phyloP scores from a whole-genome alignment of 1,140 invertebrate species.

The Saccostrea glomerata region DNA sequence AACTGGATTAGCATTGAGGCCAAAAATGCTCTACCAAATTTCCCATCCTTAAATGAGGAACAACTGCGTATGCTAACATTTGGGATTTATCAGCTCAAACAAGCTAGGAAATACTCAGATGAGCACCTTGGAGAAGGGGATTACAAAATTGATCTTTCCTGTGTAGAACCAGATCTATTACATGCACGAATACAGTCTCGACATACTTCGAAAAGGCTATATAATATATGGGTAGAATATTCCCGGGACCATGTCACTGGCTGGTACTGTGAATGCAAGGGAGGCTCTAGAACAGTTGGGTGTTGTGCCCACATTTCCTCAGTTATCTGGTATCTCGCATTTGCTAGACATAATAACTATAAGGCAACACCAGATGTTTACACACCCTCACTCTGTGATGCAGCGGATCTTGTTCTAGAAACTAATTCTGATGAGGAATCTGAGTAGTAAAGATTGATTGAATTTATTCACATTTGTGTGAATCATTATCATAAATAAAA shows the following conservation, averaged over 20 bases:
- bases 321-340: too few species aligned
- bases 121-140: not conserved
- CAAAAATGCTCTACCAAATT: not conserved
- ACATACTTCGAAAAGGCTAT: not conserved
- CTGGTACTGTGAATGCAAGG: slow-evolving; percentile 2
- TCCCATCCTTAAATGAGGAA: not conserved
- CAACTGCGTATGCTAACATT: not conserved
- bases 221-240: not conserved
- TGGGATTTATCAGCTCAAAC: not conserved
- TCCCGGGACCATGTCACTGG: not conserved
- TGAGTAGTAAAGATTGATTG: too few species aligned
- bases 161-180: not conserved
- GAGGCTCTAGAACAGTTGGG: not conserved
- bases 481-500: too few species aligned
- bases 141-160: not conserved
- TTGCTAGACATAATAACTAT: not conserved
- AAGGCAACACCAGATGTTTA: too few species aligned
- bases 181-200: not conserved
- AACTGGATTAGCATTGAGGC: not conserved
- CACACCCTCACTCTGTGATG: too few species aligned
- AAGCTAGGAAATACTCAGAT: not conserved
- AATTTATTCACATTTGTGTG: too few species aligned
- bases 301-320: too few species aligned
- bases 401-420: too few species aligned
- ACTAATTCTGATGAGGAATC: too few species aligned